A percentile compares a stretch with the other conserved stretches of the same genome.
phyloP scores from a whole-genome alignment of 2,888 invertebrate genomes.

The Ceraclea dissimilis region DNA sequence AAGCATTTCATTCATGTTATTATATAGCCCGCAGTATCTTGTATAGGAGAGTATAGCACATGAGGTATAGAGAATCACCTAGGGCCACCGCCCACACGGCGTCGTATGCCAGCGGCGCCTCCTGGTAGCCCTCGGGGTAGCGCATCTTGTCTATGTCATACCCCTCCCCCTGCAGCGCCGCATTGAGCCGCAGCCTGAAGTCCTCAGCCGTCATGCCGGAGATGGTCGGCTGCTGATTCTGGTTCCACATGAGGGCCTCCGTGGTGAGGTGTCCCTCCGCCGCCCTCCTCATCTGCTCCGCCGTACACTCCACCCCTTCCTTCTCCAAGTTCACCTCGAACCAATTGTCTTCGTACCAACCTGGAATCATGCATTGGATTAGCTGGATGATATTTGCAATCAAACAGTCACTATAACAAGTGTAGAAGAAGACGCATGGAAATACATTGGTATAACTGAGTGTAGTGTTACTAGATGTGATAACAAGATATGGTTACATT shows the following conservation, averaged over 20 bases:
- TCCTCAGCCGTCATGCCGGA: conserved; percentile 94
- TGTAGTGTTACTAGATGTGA: too few relatives aligned
- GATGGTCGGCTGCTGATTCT: conserved; percentile 83
- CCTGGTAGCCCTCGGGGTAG: conserved; percentile 91
- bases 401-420: background rate
- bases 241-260: conserved; percentile 98
- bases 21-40: too few relatives aligned
- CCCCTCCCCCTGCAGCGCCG: conserved; percentile 68
- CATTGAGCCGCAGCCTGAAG: conserved; percentile 77
- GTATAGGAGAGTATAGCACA: too few relatives aligned
- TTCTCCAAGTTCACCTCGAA: conserved; percentile 81
- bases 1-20: too few relatives aligned
- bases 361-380: too few relatives aligned
- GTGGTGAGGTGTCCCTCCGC: conserved; percentile 98
- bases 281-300: conserved; percentile 86
- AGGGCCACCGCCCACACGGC: conserved; percentile 98
- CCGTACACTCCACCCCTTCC: conserved; percentile 86
- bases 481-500: too few relatives aligned
- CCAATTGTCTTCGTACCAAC: conserved; percentile 99
- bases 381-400: background rate
- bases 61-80: too few relatives aligned
- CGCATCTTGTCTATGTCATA: conserved; percentile 81
- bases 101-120: conserved; percentile 97
- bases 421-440: background rate
- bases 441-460: background rate